Conservation (phyloP, 1,140 invertebrate genomes). For the Galleria mellonella region DNA sequence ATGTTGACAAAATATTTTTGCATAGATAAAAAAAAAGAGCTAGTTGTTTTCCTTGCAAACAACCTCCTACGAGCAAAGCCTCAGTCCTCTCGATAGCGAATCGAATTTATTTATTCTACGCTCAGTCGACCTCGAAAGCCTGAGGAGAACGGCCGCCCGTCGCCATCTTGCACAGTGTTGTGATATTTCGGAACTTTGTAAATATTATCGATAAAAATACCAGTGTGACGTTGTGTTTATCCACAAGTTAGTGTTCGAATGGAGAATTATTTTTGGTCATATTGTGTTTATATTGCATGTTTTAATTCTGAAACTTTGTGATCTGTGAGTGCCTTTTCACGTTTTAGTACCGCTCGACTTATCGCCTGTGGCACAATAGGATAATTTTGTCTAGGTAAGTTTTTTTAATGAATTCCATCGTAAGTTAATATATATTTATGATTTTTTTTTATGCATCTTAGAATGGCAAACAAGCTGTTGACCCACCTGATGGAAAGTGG, state of each 20-base stretch:
- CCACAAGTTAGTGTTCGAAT: not conserved
- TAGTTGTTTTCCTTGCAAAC: constrained; percentile 57
- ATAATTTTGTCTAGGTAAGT: too few species aligned
- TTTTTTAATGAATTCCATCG: too few species aligned
- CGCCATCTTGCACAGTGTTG: constrained; percentile 44
- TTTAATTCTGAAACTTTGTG: too few species aligned
- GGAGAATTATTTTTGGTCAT: too few species aligned
- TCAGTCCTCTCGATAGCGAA: constrained; percentile 36
- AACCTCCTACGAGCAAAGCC: not conserved
- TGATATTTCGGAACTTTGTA: constrained; percentile 5
- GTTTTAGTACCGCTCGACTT: too few species aligned
- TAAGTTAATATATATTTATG: too few species aligned
- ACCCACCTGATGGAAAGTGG: too few species aligned
- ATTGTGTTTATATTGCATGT: too few species aligned
- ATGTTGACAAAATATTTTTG: constrained; percentile 28
- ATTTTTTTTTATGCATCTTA: too few species aligned
- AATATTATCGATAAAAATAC: constrained; percentile 10
- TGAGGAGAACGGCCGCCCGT: constrained; percentile 33
- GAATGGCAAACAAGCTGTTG: too few species aligned
- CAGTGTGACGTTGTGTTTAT: constrained; percentile 8
- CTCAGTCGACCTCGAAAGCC: constrained; percentile 62
- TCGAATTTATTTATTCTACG: constrained; percentile 42
- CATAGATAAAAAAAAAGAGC: constrained; percentile 20
- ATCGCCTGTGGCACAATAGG: too few species aligned
- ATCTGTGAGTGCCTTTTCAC: too few species aligned